Conservation (phyloP, 2,888 invertebrate genomes). For the Euproctis similis region DNA sequence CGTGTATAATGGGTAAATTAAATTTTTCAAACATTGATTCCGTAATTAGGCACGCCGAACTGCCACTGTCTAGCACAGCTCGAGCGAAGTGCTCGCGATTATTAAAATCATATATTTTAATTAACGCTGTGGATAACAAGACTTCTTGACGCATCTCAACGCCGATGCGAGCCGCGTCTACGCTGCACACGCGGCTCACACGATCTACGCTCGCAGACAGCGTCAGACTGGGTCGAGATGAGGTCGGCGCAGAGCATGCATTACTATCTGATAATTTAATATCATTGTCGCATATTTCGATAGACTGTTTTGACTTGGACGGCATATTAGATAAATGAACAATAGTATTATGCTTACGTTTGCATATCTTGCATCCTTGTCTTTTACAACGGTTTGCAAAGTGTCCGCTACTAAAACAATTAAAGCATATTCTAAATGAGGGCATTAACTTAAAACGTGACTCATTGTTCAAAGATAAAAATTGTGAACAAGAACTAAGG, state of each 20-base stretch:
- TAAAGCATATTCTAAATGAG: background rate
- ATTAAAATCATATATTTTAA: too few relatives aligned
- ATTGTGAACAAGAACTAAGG: background rate
- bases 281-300: too few relatives aligned
- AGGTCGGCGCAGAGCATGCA: too few relatives aligned
- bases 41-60: slow-evolving; percentile 2
- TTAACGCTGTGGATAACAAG: too few relatives aligned
- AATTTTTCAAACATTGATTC: slow-evolving; percentile 2
- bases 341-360: too few relatives aligned
- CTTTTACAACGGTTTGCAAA: background rate
- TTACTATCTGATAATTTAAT: too few relatives aligned
- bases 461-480: background rate
- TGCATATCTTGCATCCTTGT: too few relatives aligned
- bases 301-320: too few relatives aligned
- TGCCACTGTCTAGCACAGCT: background rate
- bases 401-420: background rate
- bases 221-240: background rate
- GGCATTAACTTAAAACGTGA: background rate
- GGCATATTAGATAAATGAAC: slow-evolving; percentile 2
- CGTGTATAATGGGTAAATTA: background rate
- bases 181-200: background rate
- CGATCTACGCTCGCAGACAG: background rate
- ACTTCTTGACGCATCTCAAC: background rate
- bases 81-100: slow-evolving; percentile 1
- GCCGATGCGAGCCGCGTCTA: too few relatives aligned